Percentiles rank a stretch among this genome's conserved stretches.
These are phyloP conservation scores for Chelon labrosus DNA, from an alignment of 2,797 vertebrate genomes.

Conservation along the genomic window DNA sequence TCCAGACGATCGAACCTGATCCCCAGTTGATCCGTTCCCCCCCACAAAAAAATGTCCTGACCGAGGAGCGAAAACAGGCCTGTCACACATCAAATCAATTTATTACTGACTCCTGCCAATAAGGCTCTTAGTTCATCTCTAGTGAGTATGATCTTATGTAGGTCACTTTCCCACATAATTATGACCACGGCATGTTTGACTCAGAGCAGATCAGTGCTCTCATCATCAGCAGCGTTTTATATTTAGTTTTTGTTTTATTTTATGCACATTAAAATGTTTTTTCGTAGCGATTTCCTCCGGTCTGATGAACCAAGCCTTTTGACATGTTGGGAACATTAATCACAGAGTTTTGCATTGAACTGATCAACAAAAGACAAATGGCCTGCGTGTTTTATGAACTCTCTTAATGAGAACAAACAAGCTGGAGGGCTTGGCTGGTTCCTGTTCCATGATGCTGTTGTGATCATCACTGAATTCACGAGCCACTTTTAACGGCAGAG, in stretches of 20 bases:
- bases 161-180: conserved; percentile 51
- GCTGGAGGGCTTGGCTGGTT: conserved; percentile 2
- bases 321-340: conserved; percentile 14
- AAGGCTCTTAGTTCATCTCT: conserved; percentile 11
- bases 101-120: conserved; percentile 27
- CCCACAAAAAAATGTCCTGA: background rate
- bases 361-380: background rate
- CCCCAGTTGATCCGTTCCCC: conserved; percentile 39
- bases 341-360: background rate
- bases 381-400: conserved; percentile 25
- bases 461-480: background rate
- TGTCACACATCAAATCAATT: conserved; percentile 39
- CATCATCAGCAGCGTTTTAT: background rate
- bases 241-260: background rate
- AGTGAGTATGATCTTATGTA: conserved; percentile 28
- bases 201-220: conserved; percentile 23
- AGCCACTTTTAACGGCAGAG: background rate
- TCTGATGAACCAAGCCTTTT: conserved; percentile 1
- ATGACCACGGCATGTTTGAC: conserved; percentile 32
- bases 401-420: conserved; percentile 24
- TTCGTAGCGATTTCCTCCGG: conserved; percentile 8
- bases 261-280: conserved; percentile 10
- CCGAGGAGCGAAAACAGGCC: conserved; percentile 3
- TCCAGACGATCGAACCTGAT: conserved; percentile 39
- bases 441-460: background rate